Conservation (phyloP, 2,888 invertebrate species). For the Agonopterix subpropinquella region DNA sequence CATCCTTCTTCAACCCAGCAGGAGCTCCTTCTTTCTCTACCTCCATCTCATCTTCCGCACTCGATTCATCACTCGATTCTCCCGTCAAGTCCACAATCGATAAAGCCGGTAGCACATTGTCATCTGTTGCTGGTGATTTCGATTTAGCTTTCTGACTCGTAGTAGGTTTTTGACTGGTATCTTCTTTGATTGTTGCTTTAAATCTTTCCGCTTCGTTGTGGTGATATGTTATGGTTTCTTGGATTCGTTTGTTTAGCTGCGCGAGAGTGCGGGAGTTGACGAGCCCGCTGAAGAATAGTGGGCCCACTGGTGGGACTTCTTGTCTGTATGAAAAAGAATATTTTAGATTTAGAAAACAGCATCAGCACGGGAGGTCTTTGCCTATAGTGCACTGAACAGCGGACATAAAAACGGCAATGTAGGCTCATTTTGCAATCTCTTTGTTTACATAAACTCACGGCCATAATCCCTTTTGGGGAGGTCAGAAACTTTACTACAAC, state of each 20-base stretch:
- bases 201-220: constrained; percentile 25
- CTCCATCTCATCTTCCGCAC: constrained; percentile 19
- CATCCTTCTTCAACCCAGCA: constrained; percentile 17
- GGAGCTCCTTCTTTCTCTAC: constrained; percentile 17
- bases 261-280: constrained; percentile 49
- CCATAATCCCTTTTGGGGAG: too few relatives aligned
- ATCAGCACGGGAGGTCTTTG: too few relatives aligned
- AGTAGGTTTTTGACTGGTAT: not conserved
- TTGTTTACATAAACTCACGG: too few relatives aligned
- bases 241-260: constrained; percentile 47
- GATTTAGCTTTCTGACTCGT: constrained; percentile 10
- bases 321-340: constrained; percentile 25
- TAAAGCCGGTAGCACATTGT: constrained; percentile 31
- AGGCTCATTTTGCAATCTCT: too few relatives aligned
- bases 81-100: constrained; percentile 43
- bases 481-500: too few relatives aligned
- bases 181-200: not conserved
- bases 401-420: too few relatives aligned
- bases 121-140: constrained; percentile 13
- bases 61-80: constrained; percentile 25
- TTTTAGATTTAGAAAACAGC: too few relatives aligned
- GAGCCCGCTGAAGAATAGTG: constrained; percentile 61
- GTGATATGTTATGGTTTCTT: constrained; percentile 47
- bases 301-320: constrained; percentile 46
- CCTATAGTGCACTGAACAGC: too few relatives aligned